Evolutionary conservation across 2,888 invertebrate genomes (phyloP).

Genomic region (Electrophaes corylata): DNA sequence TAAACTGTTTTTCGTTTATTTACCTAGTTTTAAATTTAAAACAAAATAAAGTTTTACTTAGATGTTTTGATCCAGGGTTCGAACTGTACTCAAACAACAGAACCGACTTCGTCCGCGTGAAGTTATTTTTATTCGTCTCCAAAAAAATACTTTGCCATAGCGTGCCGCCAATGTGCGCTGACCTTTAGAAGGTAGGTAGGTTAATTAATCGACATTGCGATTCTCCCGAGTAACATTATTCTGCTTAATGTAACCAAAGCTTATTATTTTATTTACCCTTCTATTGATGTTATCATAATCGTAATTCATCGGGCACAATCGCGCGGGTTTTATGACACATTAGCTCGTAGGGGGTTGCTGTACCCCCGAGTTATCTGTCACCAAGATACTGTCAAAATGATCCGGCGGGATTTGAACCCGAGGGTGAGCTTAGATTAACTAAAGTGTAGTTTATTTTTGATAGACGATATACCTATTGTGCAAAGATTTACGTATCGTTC

Average conservation of each 20-base stretch:
- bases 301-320: conserved; percentile 73
- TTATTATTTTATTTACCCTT: conserved; percentile 58
- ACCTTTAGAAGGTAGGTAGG: too few relatives aligned
- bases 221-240: conserved; percentile 39
- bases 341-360: conserved; percentile 52
- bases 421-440: conserved; percentile 55
- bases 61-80: too few relatives aligned
- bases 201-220: neutral
- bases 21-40: too few relatives aligned
- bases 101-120: too few relatives aligned
- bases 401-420: conserved; percentile 60
- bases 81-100: too few relatives aligned
- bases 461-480: neutral
- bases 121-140: too few relatives aligned
- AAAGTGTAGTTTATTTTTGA: conserved; percentile 39
- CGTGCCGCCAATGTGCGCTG: too few relatives aligned
- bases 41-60: too few relatives aligned
- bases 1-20: too few relatives aligned
- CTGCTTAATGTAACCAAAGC: conserved; percentile 30
- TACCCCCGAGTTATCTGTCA: conserved; percentile 69
- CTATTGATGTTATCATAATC: conserved; percentile 55
- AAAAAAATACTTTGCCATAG: too few relatives aligned
- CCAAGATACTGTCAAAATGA: conserved; percentile 74
- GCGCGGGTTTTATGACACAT: conserved; percentile 79
- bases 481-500: neutral